Base-by-base conservation (phyloP, 2,113 vertebrate genomes). In the Athene noctua region DNA sequence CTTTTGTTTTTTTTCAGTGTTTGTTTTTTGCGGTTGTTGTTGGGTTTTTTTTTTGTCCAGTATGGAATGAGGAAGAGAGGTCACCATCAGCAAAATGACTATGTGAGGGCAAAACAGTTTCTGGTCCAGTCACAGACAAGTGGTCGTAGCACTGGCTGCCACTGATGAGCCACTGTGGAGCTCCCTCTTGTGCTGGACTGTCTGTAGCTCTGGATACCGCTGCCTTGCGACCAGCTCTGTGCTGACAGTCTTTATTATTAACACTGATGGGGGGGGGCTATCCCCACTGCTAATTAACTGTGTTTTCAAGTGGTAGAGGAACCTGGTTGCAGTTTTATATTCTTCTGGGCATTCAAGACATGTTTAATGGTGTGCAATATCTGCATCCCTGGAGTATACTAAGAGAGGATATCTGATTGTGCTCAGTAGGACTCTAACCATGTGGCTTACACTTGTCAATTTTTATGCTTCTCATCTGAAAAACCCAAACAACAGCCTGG, bases 321-420 rank as follows among this genome's bases (percentile, higher is more conserved):
- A 79, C 61, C 62, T 59, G 61, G 14, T 1, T 59, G 80, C 10
- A 47, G 59, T 75, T 92, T 92, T 87, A 68, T 68, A 40, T 42
- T 84, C 65, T 74, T 94, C 59, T 78, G 82, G 42, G 75, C 47
- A 79, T 38, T 36, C 22, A 15, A 71, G 57, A 36, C 54, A 15
- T 27, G 71, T 36, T 86, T 95, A 92, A 91, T 97, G 94, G 87
- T 46, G 86, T 74, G 68, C 78, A 72, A 2, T 81, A 57, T 52
- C 70, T 61, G 61, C 55, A 52, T 81, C 93, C 84, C 91, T 16
- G 44, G 73, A 52, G 89, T 27, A 30, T 36, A 25, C 51, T 85
- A 65, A 63, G 44, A 30, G 68, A 47, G 51, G n/a, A 81, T 90
- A 12, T 92, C 57, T 52, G 83, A 89, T 89, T 13, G 0, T 75